Evolutionary conservation across 1,140 invertebrate species (phyloP).

Genomic region (Apis florea): DNA sequence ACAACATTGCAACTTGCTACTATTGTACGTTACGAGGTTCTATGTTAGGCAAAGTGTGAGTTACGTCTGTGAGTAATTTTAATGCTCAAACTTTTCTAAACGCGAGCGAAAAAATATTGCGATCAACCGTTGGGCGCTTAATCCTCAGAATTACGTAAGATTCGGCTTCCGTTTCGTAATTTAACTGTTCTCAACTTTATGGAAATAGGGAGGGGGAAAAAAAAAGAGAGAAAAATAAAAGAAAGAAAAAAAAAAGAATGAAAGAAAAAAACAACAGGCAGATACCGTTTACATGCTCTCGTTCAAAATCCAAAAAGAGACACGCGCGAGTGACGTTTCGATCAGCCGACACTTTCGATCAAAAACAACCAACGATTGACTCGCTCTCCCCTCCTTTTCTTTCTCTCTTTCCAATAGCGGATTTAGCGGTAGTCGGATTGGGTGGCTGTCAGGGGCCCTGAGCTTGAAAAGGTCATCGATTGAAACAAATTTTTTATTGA

Average conservation of each 20-base stretch:
- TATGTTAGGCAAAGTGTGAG: constrained; percentile 71
- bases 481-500: no score
- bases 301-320: constrained; percentile 5
- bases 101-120: neutral
- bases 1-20: constrained; percentile 61
- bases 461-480: no score
- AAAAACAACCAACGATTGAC: neutral
- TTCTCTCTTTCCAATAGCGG: no score
- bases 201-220: neutral
- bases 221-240: neutral
- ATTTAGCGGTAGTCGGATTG: no score
- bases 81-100: constrained; percentile 25
- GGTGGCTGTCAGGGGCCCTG: no score
- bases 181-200: no score
- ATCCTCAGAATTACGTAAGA: neutral
- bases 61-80: constrained; percentile 26
- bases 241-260: neutral
- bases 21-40: constrained; percentile 70
- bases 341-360: neutral
- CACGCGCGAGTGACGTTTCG: neutral
- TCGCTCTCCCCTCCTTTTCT: neutral
- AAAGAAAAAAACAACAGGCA: constrained; percentile 18
- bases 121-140: neutral
- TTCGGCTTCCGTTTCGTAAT: neutral
- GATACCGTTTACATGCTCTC: neutral